Evolutionary conservation across 2,113 vertebrate species (phyloP).

Genomic region (Mystacornis crossleyi): DNA sequence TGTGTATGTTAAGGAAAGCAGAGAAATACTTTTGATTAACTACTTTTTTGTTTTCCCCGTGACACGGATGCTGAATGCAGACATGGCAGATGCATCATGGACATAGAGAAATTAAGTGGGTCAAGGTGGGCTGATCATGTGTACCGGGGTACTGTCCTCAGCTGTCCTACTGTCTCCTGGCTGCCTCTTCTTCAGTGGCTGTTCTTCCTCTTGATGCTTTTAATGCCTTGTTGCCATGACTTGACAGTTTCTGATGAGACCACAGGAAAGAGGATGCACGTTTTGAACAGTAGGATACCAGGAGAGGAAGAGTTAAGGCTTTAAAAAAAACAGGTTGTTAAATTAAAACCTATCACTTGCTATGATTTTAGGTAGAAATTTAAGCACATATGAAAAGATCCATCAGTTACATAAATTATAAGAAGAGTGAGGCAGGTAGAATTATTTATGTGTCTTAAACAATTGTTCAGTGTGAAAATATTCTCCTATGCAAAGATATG

Average conservation of each 20-base stretch:
- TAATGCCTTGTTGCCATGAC: not conserved
- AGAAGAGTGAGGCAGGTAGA: not conserved
- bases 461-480: not conserved
- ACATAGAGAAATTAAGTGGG: not conserved
- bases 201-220: not conserved
- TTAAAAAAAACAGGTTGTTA: not conserved
- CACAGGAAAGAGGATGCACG: fast-evolving
- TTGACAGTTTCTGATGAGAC: not conserved
- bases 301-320: not conserved
- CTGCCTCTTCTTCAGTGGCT: not conserved
- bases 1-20: not conserved
- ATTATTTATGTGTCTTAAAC: not conserved
- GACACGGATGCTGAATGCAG: not conserved
- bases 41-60: not conserved
- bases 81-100: not conserved
- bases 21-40: not conserved
- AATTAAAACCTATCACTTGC: not conserved
- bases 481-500: not conserved
- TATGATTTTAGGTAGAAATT: not conserved
- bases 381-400: not conserved
- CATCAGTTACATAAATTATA: not conserved
- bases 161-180: not conserved
- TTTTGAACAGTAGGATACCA: not conserved
- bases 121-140: not conserved
- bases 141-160: not conserved